Conservation (phyloP, 2,888 invertebrate genomes). For the Nowickia ferox region DNA sequence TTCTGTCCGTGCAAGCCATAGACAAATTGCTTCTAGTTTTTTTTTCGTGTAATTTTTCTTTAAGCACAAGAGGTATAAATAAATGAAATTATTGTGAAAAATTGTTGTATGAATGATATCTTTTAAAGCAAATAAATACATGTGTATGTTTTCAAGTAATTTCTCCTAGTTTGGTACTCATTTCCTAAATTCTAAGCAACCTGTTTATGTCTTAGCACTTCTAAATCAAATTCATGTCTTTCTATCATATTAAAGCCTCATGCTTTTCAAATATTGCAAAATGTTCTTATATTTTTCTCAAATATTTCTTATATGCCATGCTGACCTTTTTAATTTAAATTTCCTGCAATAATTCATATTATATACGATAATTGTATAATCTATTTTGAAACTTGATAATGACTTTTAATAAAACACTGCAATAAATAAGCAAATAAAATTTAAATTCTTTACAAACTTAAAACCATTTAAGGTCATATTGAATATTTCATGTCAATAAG, state of each 20-base stretch:
- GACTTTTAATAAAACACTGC: not conserved
- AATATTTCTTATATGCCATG: not conserved
- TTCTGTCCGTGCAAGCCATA: no score
- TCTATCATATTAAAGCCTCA: not conserved
- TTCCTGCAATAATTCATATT: constrained; percentile 12
- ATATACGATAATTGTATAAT: not conserved
- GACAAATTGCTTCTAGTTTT: no score
- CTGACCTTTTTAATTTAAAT: constrained; percentile 5
- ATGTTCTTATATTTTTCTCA: not conserved
- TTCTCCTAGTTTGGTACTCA: no score
- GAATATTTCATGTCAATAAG: constrained; percentile 14
- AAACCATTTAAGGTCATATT: constrained; percentile 34
- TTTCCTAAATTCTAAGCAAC: no score
- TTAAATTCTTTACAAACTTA: constrained; percentile 1
- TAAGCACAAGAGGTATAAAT: no score
- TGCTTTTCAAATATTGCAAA: not conserved
- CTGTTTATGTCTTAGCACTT: no score
- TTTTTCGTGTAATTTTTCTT: no score
- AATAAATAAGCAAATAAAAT: not conserved
- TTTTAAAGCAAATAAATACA: no score
- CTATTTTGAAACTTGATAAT: not conserved
- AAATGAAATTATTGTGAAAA: no score
- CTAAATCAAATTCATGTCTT: not conserved
- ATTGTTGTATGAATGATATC: no score
- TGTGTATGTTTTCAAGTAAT: no score